These are phyloP conservation scores for Pantherophis vulpinus DNA, from an alignment of 2,797 vertebrate genomes.

Conservation along the genomic window DNA sequence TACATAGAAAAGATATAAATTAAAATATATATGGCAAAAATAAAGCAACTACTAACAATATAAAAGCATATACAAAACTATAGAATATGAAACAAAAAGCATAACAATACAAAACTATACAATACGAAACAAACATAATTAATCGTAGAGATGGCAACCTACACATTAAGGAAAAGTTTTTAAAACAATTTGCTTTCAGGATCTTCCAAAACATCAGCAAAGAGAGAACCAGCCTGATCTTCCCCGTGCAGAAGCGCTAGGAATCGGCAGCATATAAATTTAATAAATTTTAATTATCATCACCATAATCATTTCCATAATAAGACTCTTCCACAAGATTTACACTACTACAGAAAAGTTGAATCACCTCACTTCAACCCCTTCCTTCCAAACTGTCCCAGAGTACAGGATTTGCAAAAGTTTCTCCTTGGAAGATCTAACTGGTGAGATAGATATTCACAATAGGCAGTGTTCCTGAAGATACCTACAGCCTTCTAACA, in stretches of 20 bases:
- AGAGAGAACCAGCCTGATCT: neutral
- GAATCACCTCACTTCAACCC: neutral
- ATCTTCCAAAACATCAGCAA: neutral
- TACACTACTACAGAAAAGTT: neutral
- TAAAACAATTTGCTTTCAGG: neutral
- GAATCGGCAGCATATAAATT: neutral
- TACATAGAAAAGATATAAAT: neutral
- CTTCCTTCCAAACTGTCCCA: neutral
- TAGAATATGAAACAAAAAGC: too few relatives aligned
- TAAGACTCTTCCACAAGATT: neutral
- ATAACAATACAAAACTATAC: neutral
- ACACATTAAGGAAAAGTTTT: neutral
- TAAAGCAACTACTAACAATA: neutral
- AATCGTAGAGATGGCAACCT: neutral
- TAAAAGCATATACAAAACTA: neutral
- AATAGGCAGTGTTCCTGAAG: neutral
- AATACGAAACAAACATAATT: neutral
- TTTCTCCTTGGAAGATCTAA: neutral
- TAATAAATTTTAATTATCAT: neutral
- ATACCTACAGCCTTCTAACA: neutral
- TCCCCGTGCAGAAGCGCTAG: neutral
- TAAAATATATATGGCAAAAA: neutral
- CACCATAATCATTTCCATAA: neutral
- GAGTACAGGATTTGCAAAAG: neutral
- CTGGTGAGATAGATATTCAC: neutral